Evolutionary conservation across 2,113 vertebrate genomes (phyloP).

Genomic region (Lepus americanus): DNA sequence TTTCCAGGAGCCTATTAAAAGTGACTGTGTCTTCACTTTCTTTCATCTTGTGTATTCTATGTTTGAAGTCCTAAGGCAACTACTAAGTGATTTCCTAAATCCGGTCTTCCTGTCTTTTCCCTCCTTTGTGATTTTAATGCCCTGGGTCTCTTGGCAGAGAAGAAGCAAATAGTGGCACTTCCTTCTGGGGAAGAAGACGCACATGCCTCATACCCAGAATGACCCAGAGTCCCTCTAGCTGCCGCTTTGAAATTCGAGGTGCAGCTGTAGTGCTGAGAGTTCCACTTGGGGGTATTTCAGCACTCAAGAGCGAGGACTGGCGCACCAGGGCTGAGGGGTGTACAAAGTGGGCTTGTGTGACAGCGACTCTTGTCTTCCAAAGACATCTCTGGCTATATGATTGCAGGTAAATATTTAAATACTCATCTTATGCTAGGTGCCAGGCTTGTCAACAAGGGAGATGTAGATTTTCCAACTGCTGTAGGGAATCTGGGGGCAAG

Average conservation of each 20-base stretch:
- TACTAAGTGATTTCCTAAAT: conserved; percentile 64
- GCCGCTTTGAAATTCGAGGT: neutral
- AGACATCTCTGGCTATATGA: neutral
- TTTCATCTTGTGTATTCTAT: conserved; percentile 64
- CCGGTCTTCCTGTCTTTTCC: conserved; percentile 22
- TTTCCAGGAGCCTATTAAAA: conserved; percentile 77
- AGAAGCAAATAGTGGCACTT: conserved; percentile 43
- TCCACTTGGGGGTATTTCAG: neutral
- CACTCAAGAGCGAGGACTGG: neutral
- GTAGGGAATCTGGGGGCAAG: neutral
- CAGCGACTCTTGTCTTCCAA: neutral
- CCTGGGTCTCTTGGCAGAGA: conserved; percentile 40
- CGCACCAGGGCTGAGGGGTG: neutral
- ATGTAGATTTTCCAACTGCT: neutral
- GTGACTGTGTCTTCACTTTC: conserved; percentile 73
- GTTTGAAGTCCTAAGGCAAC: conserved; percentile 56
- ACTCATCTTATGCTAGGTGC: neutral
- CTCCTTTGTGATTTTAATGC: conserved; percentile 32
- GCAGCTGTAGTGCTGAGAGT: neutral
- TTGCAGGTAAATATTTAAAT: neutral
- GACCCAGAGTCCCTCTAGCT: neutral
- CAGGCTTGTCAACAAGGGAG: neutral
- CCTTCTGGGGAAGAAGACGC: conserved; percentile 37
- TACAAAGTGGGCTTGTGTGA: neutral
- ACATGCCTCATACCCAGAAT: neutral